Conservation (phyloP, 2,797 vertebrate species). For the Manis crassicaudata region DNA sequence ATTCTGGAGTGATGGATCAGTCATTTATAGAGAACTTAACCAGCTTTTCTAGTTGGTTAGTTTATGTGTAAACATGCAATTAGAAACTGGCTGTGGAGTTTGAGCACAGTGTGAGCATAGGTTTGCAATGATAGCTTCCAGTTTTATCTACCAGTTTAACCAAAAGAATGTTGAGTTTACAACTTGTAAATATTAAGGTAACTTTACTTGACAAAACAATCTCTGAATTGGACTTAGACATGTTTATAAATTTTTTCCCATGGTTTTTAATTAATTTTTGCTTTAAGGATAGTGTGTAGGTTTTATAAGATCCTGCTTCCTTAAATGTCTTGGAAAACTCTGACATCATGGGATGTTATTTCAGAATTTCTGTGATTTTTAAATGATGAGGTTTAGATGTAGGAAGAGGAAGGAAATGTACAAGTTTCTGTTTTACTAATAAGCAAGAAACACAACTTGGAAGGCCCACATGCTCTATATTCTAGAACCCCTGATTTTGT, state of each 20-base stretch:
- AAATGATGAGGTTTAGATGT: neutral
- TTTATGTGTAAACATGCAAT: neutral
- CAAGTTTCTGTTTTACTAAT: neutral
- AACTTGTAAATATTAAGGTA: neutral
- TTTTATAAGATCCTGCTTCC: neutral
- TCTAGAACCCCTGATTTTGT: neutral
- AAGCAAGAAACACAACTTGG: neutral
- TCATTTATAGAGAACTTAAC: neutral
- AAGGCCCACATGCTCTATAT: neutral
- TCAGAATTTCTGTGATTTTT: neutral
- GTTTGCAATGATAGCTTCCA: neutral
- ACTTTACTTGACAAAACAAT: neutral
- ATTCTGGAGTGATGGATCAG: neutral
- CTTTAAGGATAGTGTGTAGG: neutral
- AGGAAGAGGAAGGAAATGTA: neutral
- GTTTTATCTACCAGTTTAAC: neutral
- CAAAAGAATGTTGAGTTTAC: neutral
- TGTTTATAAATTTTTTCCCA: neutral
- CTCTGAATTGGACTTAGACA: neutral
- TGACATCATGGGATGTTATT: neutral
- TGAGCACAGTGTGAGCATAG: neutral
- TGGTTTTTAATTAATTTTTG: neutral
- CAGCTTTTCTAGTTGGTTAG: neutral
- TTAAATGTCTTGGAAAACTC: neutral
- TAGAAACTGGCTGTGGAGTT: neutral